Evolutionary conservation across 2,888 invertebrate species (phyloP), one percentile per base, ranked within the genome.

Genomic region (Caenorhabditis sp.): DNA sequence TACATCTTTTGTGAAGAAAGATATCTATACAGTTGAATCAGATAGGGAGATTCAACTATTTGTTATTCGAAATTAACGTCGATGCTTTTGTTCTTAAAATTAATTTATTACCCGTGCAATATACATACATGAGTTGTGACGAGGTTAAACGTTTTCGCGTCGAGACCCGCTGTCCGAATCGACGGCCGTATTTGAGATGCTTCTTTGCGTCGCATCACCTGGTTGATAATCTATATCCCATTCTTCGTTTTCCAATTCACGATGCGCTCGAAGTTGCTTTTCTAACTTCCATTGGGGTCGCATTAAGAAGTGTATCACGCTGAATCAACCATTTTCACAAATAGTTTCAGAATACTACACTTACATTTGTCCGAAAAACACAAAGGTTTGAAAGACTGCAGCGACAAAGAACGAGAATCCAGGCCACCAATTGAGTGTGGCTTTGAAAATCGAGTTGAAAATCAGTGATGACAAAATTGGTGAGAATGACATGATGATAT

Each of bases 361-460:
- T 76, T 55, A 83, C 81, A 79, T 72, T 59, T 83, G 82, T 21
- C 83, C 84, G 8, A 78, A 17, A 24, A 81, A 76, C 12, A 82
- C 81, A 10, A 66, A 43, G 10, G 76, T 27, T 37, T 82, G 81
- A 36, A 85, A 67, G 21, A 71, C 57, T 4, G 78, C 83, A 23
- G 79, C 72, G 10, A 85, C 62, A 64, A 85, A 82, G 64, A 86
- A 85, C 6, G 80, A 82, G 61, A 85, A 84, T 23, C 85, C 85
- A 0, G 85, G 81, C 85, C 85, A 85, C 69, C 71, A 77, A 58
- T 71, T 66, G 21, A 85, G 62, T 1, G 84, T 81, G 51, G 55
- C 61, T 31, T 79, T 81, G 77, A 84, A 85, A 24, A 85, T 66
- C 43, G 72, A 77, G 68, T 85, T 85, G 77, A 85, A 83, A 24